Evolutionary conservation across 2,797 vertebrate species (phyloP), one percentile per base, ranked within the genome.

Genomic region (Acomys russatus): DNA sequence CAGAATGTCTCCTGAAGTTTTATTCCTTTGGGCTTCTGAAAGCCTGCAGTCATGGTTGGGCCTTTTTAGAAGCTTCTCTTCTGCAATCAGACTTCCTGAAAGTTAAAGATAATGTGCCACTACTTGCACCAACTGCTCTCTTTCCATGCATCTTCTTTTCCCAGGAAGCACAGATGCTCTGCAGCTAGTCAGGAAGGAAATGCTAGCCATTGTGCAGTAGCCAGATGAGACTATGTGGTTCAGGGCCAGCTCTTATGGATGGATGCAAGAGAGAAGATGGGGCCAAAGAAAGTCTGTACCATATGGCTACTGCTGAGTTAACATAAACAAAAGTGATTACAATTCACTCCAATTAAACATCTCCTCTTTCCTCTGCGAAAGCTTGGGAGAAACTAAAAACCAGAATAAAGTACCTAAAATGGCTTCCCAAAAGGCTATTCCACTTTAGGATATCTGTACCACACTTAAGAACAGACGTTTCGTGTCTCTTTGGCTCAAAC

Each of bases 71-170:
- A 28, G 1, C 78, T 35, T 93, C 25, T 63, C 76, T 90, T 94
- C 85, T 96, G 71, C 91, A 95, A 96, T 51, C n/a, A 88, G 44
- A 96, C 35, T 71, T 97, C 44, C 86, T 80, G 78, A 93, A 95
- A 94, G 86, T 92, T 78, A 94, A 9, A 73, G 90, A 79, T 79
- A 49, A 79, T 59, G 20, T 77, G 51, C 91, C 56, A 68, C 44
- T 85, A 95, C 51, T 28, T 80, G 56, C n/a, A 38, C 85, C 54
- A 89, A 87, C 80, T 7, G n/a, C 28, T 90, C 18, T 88, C 83
- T 71, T 80, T 56, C 88, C 59, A 59, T 49, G 20, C 28, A 68
- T 70, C 70, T 33, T 86, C 64, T 68, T 86, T 70, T 86, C 74
- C 74, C 77, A 92, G 56, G 84, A 95, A 96, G 95, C 68, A 77